Percentiles rank a stretch among this genome's conserved stretches.
Evolutionary conservation across 2,888 invertebrate genomes (phyloP).

Genomic region (Tholera decimalis): DNA sequence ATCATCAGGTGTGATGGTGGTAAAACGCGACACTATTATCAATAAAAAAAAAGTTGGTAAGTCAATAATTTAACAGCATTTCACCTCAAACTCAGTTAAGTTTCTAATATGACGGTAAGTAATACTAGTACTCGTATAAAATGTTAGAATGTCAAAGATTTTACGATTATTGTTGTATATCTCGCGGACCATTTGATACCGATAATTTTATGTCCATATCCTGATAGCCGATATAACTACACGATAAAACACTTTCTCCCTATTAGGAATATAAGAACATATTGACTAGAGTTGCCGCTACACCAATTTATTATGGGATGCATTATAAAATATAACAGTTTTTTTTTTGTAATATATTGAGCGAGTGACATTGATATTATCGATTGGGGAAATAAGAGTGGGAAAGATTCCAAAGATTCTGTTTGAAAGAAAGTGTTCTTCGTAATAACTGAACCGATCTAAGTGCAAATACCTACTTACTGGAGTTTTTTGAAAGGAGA

Average conservation of each 20-base stretch:
- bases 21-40: too few relatives aligned
- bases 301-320: constrained; percentile 29
- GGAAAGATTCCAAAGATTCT: not conserved
- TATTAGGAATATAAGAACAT: constrained; percentile 21
- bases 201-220: constrained; percentile 50
- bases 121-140: constrained; percentile 30
- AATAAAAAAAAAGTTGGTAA: too few relatives aligned
- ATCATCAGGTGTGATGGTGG: too few relatives aligned
- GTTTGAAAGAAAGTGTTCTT: not conserved
- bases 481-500: too few relatives aligned
- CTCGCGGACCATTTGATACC: constrained; percentile 21
- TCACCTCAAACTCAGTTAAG: not conserved
- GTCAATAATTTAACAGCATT: constrained; percentile 7
- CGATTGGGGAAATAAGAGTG: constrained; percentile 16
- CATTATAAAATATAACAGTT: constrained; percentile 1
- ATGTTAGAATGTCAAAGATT: constrained; percentile 34
- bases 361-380: constrained; percentile 7
- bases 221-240: constrained; percentile 28
- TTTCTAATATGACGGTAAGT: constrained; percentile 26
- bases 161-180: constrained; percentile 43
- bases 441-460: not conserved
- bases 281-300: constrained; percentile 14
- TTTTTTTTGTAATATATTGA: constrained; percentile 14
- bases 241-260: constrained; percentile 50
- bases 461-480: too few relatives aligned